Evolutionary conservation across 2,113 vertebrate genomes (phyloP).

Genomic region (Procavia capensis): DNA sequence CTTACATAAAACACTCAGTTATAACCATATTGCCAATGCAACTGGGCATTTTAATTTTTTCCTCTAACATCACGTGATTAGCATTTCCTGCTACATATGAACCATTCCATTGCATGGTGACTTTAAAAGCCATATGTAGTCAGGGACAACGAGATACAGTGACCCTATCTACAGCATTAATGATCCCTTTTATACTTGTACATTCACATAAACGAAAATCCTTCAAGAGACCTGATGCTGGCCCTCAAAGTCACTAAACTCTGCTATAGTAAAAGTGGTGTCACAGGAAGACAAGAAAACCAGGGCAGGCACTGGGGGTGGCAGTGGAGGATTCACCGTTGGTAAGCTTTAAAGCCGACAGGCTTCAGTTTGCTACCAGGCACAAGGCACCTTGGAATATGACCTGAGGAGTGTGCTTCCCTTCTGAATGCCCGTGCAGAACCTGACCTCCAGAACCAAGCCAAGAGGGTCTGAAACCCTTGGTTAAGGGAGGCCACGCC

Average conservation of each 20-base stretch:
- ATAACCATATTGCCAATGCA: constrained; percentile 9
- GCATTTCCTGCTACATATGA: constrained; percentile 34
- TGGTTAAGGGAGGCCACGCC: not conserved
- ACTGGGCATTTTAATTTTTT: constrained; percentile 41
- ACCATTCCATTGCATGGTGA: constrained; percentile 33
- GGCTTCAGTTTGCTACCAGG: constrained; percentile 6
- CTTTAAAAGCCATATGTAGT: constrained; percentile 13
- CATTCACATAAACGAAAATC: constrained; percentile 60
- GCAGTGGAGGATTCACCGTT: constrained; percentile 31
- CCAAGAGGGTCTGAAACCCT: not conserved
- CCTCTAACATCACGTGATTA: not conserved
- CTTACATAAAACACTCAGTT: not conserved
- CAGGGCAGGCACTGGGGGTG: not conserved
- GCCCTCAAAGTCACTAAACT: constrained; percentile 49
- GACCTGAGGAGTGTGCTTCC: not conserved
- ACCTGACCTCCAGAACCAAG: constrained; percentile 34
- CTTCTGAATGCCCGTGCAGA: not conserved
- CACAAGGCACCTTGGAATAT: not conserved
- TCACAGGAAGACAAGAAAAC: constrained; percentile 30
- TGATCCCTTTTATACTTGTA: constrained; percentile 7
- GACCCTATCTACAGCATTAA: constrained; percentile 3
- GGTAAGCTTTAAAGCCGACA: constrained; percentile 4
- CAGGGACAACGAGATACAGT: constrained; percentile 57
- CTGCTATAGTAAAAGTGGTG: not conserved
- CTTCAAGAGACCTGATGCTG: not conserved